Percentiles rank a stretch among this genome's conserved stretches.
These are phyloP conservation scores for Callionymus lyra DNA, from an alignment of 2,113 vertebrate species.

Conservation along the genomic window DNA sequence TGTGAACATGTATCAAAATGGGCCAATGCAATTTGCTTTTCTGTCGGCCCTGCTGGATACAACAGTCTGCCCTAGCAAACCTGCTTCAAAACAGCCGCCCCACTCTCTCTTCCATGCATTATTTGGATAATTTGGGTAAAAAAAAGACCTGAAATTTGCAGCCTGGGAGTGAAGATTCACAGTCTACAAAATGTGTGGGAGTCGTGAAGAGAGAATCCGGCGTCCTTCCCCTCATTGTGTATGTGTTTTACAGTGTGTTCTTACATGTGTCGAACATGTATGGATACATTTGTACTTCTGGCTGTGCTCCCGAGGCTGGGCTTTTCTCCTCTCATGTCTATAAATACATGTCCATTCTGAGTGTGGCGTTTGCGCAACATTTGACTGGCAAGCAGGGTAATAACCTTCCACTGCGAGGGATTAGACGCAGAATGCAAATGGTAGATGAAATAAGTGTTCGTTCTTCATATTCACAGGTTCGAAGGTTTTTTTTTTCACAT, in stretches of 20 bases:
- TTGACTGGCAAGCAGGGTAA: slow-evolving; percentile 41
- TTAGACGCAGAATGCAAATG: slow-evolving; percentile 43
- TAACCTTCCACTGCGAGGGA: slow-evolving; percentile 24
- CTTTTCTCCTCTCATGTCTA: slow-evolving; percentile 18
- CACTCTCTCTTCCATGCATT: slow-evolving; percentile 1
- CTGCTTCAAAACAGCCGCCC: neutral
- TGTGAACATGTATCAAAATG: no score
- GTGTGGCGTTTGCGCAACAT: slow-evolving; percentile 16
- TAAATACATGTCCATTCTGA: slow-evolving; percentile 25
- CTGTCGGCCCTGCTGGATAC: no score
- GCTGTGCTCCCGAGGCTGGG: neutral
- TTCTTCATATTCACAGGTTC: slow-evolving; percentile 34
- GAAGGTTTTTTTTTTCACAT: slow-evolving; percentile 6
- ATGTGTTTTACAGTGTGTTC: neutral
- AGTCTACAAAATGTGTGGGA: slow-evolving; percentile 13
- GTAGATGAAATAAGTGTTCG: slow-evolving; percentile 30
- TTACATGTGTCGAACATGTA: slow-evolving; percentile 15
- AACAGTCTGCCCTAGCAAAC: neutral
- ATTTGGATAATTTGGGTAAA: slow-evolving; percentile 3
- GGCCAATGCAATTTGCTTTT: no score
- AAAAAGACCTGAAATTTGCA: slow-evolving; percentile 1
- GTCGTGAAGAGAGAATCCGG: slow-evolving; percentile 4
- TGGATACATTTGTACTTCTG: slow-evolving; percentile 15
- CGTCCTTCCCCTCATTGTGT: neutral
- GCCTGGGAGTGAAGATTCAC: neutral